phyloP scores from a whole-genome alignment of 2,888 invertebrate species.

The Hanleya hanleyi region DNA sequence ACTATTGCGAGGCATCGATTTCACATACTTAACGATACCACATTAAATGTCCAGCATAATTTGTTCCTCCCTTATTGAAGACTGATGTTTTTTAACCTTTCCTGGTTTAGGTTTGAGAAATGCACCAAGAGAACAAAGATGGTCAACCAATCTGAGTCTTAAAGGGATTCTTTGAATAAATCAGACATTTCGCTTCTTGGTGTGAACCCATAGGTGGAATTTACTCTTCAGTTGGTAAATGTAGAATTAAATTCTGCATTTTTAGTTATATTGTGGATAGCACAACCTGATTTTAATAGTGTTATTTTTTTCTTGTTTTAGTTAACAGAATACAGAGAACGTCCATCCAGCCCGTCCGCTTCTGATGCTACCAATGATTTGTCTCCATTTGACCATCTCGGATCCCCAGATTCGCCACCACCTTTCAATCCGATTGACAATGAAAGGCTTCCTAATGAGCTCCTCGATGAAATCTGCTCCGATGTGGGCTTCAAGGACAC shows the following conservation, averaged over 20 bases:
- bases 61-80: too few species aligned
- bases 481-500: constrained; percentile 73
- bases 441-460: constrained; percentile 66
- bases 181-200: too few species aligned
- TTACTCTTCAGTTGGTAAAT: not conserved
- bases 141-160: too few species aligned
- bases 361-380: constrained; percentile 53
- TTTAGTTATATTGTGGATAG: not conserved
- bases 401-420: constrained; percentile 49
- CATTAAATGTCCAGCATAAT: too few species aligned
- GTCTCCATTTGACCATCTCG: constrained; percentile 54
- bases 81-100: too few species aligned
- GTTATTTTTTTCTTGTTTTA: constrained; percentile 43
- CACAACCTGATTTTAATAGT: not conserved
- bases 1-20: too few species aligned
- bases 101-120: too few species aligned
- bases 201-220: too few species aligned
- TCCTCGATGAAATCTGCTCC: constrained; percentile 71
- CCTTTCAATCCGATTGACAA: constrained; percentile 53
- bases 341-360: constrained; percentile 58
- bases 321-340: constrained; percentile 68
- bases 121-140: too few species aligned
- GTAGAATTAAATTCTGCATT: not conserved
- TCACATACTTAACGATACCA: too few species aligned
- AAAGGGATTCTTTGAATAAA: too few species aligned